Conservation (phyloP, 2,888 invertebrate species). For the Ochropleura leucogaster region DNA sequence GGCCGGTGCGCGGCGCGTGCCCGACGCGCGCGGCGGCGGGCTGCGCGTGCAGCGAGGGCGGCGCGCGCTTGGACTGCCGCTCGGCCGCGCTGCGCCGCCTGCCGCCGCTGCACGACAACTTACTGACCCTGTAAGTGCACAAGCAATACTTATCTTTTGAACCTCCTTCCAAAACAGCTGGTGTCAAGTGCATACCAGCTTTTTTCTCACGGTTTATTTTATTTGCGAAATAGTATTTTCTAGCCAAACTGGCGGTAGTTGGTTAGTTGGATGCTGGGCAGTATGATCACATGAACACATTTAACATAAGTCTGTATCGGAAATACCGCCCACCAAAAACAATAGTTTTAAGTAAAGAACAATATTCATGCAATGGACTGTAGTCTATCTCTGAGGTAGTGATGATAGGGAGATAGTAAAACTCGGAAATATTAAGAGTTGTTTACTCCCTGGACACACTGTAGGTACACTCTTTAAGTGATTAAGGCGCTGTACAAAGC, state of each 20-base stretch:
- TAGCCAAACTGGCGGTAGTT: neutral
- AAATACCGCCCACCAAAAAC: too few relatives aligned
- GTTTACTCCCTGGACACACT: too few relatives aligned
- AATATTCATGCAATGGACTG: too few relatives aligned
- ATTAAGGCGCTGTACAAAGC: too few relatives aligned
- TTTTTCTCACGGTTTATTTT: neutral
- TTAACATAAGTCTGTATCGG: too few relatives aligned
- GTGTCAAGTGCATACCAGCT: neutral
- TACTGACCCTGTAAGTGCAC: slow-evolving; percentile 77
- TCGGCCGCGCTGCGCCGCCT: slow-evolving; percentile 75
- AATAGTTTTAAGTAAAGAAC: too few relatives aligned
- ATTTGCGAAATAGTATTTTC: neutral
- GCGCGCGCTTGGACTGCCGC: slow-evolving; percentile 78
- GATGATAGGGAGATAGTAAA: too few relatives aligned
- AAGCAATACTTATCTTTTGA: neutral
- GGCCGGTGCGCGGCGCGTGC: slow-evolving; percentile 65
- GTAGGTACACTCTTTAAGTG: too few relatives aligned
- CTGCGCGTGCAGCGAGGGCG: slow-evolving; percentile 78
- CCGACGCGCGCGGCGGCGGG: slow-evolving; percentile 65
- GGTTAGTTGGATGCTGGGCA: neutral
- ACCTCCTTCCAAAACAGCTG: neutral
- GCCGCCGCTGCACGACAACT: slow-evolving; percentile 78
- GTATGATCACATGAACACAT: too few relatives aligned
- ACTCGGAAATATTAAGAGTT: too few relatives aligned
- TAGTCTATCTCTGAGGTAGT: too few relatives aligned